Conservation (phyloP, 2,888 invertebrate species). For the Callimorpha dominula region DNA sequence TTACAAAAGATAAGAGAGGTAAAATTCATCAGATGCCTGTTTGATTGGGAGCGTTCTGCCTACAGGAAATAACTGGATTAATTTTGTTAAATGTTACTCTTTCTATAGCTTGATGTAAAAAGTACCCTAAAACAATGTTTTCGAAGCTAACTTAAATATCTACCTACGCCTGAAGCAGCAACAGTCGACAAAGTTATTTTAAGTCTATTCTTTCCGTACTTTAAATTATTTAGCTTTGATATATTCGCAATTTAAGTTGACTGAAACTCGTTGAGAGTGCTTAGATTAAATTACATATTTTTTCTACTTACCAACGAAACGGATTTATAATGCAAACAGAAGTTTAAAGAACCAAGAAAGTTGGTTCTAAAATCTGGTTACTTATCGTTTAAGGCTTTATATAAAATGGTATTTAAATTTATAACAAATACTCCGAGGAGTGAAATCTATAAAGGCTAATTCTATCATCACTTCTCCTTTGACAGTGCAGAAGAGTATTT, state of each 20-base stretch:
- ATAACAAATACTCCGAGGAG: background rate
- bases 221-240: slow-evolving; percentile 84
- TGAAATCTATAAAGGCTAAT: background rate
- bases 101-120: no score
- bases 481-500: background rate
- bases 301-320: slow-evolving; percentile 67
- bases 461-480: background rate
- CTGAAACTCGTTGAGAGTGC: slow-evolving; percentile 78
- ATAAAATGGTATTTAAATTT: background rate
- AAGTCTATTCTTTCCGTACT: slow-evolving; percentile 76
- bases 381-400: background rate
- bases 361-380: background rate
- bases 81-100: no score
- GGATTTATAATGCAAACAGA: slow-evolving; percentile 70
- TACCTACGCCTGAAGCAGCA: slow-evolving; percentile 53
- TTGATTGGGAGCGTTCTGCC: background rate
- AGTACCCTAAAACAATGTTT: background rate
- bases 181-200: slow-evolving; percentile 72
- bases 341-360: slow-evolving; percentile 30
- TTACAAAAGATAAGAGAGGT: background rate
- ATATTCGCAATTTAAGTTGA: slow-evolving; percentile 85
- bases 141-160: slow-evolving; percentile 19
- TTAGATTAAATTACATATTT: slow-evolving; percentile 81
- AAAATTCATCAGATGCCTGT: background rate
- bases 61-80: background rate